A percentile compares a stretch with the other conserved stretches of the same genome.
Conservation (phyloP, 2,797 vertebrate genomes). For the Acipenser transmontanus region DNA sequence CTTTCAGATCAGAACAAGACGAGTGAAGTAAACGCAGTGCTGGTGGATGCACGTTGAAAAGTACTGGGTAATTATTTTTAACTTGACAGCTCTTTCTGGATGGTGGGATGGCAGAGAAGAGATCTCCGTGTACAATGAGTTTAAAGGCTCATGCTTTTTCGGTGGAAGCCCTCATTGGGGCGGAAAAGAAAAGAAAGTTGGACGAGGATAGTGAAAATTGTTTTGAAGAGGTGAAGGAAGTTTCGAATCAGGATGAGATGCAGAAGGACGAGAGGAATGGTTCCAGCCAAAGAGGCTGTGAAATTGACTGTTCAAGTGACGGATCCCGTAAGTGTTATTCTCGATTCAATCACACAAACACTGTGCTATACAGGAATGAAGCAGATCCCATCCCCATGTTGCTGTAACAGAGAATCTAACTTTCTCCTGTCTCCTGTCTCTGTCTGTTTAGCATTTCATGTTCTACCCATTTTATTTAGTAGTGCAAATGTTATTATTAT, state of each 20-base stretch:
- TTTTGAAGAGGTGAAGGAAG: conserved; percentile 49
- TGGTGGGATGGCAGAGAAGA: conserved; percentile 85
- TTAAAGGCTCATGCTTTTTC: conserved; percentile 95
- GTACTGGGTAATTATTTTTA: conserved; percentile 33
- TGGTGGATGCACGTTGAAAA: conserved; percentile 33
- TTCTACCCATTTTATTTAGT: too few species aligned
- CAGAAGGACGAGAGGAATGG: conserved; percentile 34
- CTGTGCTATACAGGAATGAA: neutral
- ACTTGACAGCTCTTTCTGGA: conserved; percentile 13
- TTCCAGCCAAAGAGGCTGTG: conserved; percentile 41
- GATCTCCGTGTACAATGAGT: conserved; percentile 87
- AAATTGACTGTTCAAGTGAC: conserved; percentile 56
- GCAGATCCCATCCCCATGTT: too few species aligned
- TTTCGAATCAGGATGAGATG: conserved; percentile 42
- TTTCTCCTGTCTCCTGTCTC: too few species aligned
- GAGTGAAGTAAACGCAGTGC: conserved; percentile 24
- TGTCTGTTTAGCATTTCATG: too few species aligned
- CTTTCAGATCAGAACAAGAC: conserved; percentile 12
- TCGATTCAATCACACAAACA: neutral
- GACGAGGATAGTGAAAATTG: conserved; percentile 42
- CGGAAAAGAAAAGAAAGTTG: conserved; percentile 73
- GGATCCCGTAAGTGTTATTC: conserved; percentile 57
- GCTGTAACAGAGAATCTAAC: too few species aligned
- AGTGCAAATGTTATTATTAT: too few species aligned
- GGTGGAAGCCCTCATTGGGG: conserved; percentile 88